A percentile compares a stretch with the other conserved stretches of the same genome.
Evolutionary conservation across 2,113 vertebrate species (phyloP).

Genomic region (Tricholaema leucomelas): DNA sequence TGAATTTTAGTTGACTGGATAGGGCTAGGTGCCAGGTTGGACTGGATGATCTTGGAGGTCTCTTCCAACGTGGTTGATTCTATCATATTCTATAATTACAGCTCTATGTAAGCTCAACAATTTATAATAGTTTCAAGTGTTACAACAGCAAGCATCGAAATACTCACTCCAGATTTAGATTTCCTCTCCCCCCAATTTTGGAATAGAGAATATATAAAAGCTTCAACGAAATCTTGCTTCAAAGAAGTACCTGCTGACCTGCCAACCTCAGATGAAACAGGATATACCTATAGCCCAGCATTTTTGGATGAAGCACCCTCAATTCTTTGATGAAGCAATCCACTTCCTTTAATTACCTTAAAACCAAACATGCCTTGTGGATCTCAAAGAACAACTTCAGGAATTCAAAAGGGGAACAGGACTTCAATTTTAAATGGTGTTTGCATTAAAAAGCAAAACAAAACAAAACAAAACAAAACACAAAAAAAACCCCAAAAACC

Average conservation of each 20-base stretch:
- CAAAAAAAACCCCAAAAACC: not conserved
- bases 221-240: not conserved
- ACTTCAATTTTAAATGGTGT: not conserved
- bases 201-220: not conserved
- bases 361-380: not conserved
- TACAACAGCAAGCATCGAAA: not conserved
- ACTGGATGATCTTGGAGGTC: too few relatives aligned
- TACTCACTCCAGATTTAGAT: not conserved
- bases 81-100: too few relatives aligned
- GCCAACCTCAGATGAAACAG: not conserved
- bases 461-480: rapidly evolving
- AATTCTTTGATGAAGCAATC: too few relatives aligned
- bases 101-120: not conserved
- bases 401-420: not conserved
- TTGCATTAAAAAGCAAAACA: not conserved
- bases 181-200: not conserved
- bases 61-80: too few relatives aligned
- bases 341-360: not conserved
- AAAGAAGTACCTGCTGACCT: not conserved
- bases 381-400: not conserved
- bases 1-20: too few relatives aligned
- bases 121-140: not conserved
- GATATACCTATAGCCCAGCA: not conserved
- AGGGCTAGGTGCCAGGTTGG: too few relatives aligned
- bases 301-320: not conserved